Conservation (phyloP, 2,113 vertebrate genomes). For the Trinectes maculatus region DNA sequence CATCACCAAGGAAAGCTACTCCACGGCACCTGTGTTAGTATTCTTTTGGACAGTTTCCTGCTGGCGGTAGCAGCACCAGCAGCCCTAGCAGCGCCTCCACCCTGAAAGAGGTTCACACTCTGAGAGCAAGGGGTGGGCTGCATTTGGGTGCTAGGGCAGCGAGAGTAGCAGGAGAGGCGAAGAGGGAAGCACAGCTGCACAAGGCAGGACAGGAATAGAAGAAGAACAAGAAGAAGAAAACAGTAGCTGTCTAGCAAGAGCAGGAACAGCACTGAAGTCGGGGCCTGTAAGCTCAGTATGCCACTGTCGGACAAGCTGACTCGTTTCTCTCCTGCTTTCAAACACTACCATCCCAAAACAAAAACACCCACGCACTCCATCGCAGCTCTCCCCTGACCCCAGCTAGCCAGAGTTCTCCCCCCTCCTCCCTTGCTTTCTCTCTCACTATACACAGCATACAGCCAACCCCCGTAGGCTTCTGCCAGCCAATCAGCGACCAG, state of each 20-base stretch:
- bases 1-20: conserved; percentile 81
- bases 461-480: conserved; percentile 68
- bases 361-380: conserved; percentile 86
- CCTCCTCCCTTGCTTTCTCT: conserved; percentile 58
- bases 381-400: conserved; percentile 81
- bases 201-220: conserved; percentile 47
- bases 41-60: conserved; percentile 64
- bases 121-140: conserved; percentile 63
- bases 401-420: conserved; percentile 68
- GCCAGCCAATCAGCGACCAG: conserved; percentile 75
- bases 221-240: conserved; percentile 45
- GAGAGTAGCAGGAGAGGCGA: conserved; percentile 53
- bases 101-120: conserved; percentile 66
- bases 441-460: conserved; percentile 67
- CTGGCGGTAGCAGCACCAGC: conserved; percentile 56
- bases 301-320: conserved; percentile 71
- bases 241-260: conserved; percentile 50
- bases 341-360: conserved; percentile 85
- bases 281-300: conserved; percentile 67
- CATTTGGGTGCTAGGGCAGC: conserved; percentile 62
- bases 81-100: conserved; percentile 62
- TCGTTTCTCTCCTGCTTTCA: conserved; percentile 76
- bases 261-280: conserved; percentile 46
- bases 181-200: conserved; percentile 64
- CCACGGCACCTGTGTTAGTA: conserved; percentile 49